Conservation (phyloP, 2,888 invertebrate species). For the Parnassius orleans region DNA sequence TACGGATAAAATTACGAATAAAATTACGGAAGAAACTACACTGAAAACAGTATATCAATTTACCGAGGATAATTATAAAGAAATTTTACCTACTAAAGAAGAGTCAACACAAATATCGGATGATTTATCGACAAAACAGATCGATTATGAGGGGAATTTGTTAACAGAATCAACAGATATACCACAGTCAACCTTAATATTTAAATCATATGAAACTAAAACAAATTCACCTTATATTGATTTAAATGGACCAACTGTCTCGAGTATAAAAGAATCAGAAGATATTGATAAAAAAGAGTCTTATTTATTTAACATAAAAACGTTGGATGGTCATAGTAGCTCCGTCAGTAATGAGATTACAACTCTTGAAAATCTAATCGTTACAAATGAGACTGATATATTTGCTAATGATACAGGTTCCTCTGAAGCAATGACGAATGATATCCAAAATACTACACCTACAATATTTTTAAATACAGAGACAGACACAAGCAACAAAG, state of each 20-base stretch:
- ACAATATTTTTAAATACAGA: constrained; percentile 8
- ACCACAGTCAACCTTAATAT: not conserved
- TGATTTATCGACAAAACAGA: not conserved
- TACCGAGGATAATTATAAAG: not conserved
- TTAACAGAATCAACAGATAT: constrained; percentile 4
- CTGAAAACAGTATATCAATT: not conserved
- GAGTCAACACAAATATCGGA: not conserved
- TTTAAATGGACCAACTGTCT: not conserved
- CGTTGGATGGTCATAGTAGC: not conserved
- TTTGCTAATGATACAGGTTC: constrained; percentile 1
- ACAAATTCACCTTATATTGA: not conserved
- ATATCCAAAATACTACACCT: constrained; percentile 7
- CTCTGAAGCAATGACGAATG: constrained; percentile 20
- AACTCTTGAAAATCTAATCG: not conserved
- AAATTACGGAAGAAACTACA: not conserved
- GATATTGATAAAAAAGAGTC: not conserved
- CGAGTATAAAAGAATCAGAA: constrained; percentile 1
- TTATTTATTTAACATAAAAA: not conserved
- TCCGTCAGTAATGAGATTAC: not conserved
- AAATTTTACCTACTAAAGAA: not conserved
- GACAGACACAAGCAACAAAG: not conserved
- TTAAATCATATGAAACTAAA: not conserved
- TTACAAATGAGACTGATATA: not conserved
- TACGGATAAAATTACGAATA: not conserved
- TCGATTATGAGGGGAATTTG: not conserved